Percentiles rank a stretch among this genome's conserved stretches.
Conservation (phyloP, 2,113 vertebrate species). For the Prietella phreatophila region DNA sequence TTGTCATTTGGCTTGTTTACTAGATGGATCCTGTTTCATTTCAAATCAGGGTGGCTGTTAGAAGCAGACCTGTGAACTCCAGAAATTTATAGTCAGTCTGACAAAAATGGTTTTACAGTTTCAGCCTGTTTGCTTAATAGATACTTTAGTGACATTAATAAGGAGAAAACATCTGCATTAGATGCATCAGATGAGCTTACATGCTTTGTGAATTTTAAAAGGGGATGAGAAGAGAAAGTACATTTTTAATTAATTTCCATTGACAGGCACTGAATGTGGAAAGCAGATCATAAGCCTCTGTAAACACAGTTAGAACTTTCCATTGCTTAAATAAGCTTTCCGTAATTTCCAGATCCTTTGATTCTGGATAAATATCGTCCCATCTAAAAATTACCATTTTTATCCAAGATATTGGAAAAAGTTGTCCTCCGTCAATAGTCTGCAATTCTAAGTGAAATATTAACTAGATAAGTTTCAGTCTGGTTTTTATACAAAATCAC, state of each 20-base stretch:
- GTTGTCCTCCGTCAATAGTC: too few relatives aligned
- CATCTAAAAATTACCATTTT: too few relatives aligned
- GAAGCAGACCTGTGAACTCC: too few relatives aligned
- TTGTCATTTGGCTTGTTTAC: neutral
- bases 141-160: neutral
- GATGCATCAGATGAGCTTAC: neutral
- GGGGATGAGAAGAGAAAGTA: neutral
- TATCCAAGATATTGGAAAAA: too few relatives aligned
- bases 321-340: neutral
- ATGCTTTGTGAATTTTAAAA: neutral
- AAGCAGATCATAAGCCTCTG: neutral
- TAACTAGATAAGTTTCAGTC: too few relatives aligned
- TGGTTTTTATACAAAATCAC: too few relatives aligned
- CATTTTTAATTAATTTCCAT: slow-evolving; percentile 13
- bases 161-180: neutral
- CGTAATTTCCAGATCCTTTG: neutral
- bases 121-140: neutral
- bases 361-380: too few relatives aligned
- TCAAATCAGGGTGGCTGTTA: neutral
- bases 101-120: neutral
- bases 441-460: too few relatives aligned
- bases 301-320: neutral
- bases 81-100: neutral
- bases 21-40: neutral
- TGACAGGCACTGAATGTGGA: neutral